phyloP scores from a whole-genome alignment of 2,888 invertebrate species.

The Ferrisia virgata region DNA sequence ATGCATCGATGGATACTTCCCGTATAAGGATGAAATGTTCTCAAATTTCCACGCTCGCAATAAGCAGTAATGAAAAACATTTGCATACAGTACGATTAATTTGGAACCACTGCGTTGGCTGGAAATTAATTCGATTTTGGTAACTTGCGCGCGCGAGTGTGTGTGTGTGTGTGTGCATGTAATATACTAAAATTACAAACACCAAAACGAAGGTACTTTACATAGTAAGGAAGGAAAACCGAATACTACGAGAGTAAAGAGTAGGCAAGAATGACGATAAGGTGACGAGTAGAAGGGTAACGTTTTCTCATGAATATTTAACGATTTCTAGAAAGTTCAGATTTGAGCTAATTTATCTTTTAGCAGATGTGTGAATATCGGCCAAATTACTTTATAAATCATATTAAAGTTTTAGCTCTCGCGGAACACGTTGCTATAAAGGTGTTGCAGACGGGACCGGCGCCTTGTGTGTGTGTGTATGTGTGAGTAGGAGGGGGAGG shows the following conservation, averaged over 20 bases:
- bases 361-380: slow-evolving; percentile 39
- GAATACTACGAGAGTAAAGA: too few relatives aligned
- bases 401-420: slow-evolving; percentile 36
- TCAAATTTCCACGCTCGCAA: too few relatives aligned
- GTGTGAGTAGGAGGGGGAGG: neutral
- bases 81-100: neutral
- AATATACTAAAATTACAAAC: too few relatives aligned
- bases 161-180: neutral
- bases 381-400: slow-evolving; percentile 41
- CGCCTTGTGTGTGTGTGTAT: too few relatives aligned
- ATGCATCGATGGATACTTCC: too few relatives aligned
- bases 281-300: neutral
- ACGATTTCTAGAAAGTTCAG: neutral
- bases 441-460: neutral
- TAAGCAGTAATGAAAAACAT: too few relatives aligned
- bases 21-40: too few relatives aligned
- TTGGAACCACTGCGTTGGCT: slow-evolving; percentile 19
- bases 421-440: neutral
- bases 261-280: neutral
- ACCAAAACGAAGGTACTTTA: neutral
- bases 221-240: too few relatives aligned
- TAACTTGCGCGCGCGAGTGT: neutral
- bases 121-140: slow-evolving; percentile 34
- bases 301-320: slow-evolving; percentile 32
- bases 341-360: slow-evolving; percentile 41